These are phyloP conservation scores for Drosophila ercepeae DNA, from an alignment of 1,140 invertebrate species.

Conservation along the genomic window DNA sequence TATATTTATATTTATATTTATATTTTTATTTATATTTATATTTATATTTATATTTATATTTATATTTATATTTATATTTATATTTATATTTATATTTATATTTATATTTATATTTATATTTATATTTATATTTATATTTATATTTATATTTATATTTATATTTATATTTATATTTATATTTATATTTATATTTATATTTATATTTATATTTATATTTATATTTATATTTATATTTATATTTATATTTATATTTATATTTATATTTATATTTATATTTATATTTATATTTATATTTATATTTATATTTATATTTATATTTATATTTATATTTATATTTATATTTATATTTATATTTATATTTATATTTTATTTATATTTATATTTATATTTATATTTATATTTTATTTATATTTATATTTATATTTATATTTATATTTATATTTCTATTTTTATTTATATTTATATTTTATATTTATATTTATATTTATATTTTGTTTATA, in stretches of 20 bases:
- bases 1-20: too few species aligned
- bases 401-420: background rate
- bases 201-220: background rate
- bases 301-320: background rate
- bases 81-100: background rate
- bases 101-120: background rate
- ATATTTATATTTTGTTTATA: background rate
- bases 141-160: background rate
- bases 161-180: background rate
- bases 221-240: background rate
- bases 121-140: too few species aligned
- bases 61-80: background rate
- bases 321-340: background rate
- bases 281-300: background rate
- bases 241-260: too few species aligned
- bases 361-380: too few species aligned
- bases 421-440: background rate
- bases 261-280: background rate
- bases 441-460: too few species aligned
- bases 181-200: background rate
- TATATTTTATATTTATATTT: background rate
- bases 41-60: background rate
- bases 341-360: background rate
- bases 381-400: background rate
- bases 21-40: background rate